Evolutionary conservation across 1,140 invertebrate genomes (phyloP).

Genomic region (Atta cephalotes): DNA sequence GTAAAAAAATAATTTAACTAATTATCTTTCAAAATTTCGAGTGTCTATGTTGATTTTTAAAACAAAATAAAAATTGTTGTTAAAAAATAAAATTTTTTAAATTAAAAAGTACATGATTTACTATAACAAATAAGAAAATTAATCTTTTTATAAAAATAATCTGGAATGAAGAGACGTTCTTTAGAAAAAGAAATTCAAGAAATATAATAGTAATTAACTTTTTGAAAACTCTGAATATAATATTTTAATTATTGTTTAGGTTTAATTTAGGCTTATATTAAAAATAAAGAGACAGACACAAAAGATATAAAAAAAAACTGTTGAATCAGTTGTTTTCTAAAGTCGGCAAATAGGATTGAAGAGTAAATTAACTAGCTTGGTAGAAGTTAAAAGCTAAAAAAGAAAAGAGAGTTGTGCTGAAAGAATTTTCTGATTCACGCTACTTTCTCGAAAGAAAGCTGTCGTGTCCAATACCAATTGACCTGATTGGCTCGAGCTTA

Average conservation of each 20-base stretch:
- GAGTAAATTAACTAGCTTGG: background rate
- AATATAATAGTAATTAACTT: background rate
- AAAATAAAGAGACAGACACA: background rate
- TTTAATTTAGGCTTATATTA: background rate
- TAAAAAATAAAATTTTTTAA: background rate
- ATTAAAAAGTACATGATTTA: background rate
- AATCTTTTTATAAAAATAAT: background rate
- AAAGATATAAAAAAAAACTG: background rate
- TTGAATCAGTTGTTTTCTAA: background rate
- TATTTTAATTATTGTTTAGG: background rate
- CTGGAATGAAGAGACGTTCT: background rate
- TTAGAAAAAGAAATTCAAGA: background rate
- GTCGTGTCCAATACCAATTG: background rate
- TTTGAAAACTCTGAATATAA: background rate
- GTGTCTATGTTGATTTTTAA: background rate
- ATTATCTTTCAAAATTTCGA: background rate
- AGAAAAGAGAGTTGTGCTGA: background rate
- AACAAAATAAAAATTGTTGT: background rate
- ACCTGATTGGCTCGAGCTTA: background rate
- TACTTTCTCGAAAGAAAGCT: slow-evolving; percentile 8
- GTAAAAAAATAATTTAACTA: background rate
- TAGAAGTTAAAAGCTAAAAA: background rate
- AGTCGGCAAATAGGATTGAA: background rate
- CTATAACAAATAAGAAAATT: background rate
- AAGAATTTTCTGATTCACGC: background rate